A percentile compares a stretch with the other conserved stretches of the same genome.
phyloP scores from a whole-genome alignment of 2,797 vertebrate species.

The Lepus townsendii region DNA sequence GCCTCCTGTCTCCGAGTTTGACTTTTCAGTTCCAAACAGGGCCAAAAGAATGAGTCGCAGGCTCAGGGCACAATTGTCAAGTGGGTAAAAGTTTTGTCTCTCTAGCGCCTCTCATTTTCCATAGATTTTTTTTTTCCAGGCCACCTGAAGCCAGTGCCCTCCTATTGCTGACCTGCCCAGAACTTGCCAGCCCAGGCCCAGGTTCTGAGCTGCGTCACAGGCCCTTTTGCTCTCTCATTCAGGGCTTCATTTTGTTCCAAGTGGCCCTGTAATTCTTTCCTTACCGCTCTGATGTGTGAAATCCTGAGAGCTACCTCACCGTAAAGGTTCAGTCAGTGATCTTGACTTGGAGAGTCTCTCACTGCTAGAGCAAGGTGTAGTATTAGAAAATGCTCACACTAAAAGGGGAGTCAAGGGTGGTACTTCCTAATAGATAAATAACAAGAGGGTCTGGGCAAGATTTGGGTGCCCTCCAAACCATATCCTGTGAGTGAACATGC shows the following conservation, averaged over 20 bases:
- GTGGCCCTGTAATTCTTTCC: background rate
- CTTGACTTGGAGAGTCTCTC: background rate
- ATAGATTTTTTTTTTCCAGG: background rate
- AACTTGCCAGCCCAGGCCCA: no score
- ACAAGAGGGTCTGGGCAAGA: background rate
- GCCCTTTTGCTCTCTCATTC: background rate
- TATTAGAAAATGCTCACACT: background rate
- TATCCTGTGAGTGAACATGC: background rate
- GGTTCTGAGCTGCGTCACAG: background rate
- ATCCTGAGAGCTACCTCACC: background rate
- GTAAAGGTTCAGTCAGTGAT: background rate
- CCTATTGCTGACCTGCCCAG: background rate
- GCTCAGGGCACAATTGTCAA: background rate
- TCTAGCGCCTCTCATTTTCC: background rate
- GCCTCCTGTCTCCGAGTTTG: slow-evolving; percentile 64
- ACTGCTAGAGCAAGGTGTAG: background rate
- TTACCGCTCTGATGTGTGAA: background rate
- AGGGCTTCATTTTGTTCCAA: background rate
- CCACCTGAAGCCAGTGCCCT: background rate
- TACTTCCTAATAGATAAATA: background rate
- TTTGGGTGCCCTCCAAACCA: background rate
- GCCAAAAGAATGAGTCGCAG: slow-evolving; percentile 36
- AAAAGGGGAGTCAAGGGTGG: background rate
- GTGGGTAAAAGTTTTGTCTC: background rate
- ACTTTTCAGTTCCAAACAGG: slow-evolving; percentile 56